Conservation (phyloP, 2,888 invertebrate species). For the Allygus modestus region DNA sequence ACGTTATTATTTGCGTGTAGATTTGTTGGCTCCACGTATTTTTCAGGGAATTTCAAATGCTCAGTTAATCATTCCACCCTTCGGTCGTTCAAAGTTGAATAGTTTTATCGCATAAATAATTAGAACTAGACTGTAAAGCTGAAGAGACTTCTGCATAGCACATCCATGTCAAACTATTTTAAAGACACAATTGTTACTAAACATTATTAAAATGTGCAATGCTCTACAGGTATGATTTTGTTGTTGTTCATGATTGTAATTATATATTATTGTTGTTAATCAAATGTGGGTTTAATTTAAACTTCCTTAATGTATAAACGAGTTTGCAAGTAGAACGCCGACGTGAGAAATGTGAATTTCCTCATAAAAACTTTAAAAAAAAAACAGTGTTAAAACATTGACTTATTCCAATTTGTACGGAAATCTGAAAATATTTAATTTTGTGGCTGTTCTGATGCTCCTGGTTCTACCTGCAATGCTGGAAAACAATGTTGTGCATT, state of each 20-base stretch:
- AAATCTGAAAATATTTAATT: no score
- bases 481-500: no score
- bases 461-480: no score
- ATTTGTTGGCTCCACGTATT: neutral
- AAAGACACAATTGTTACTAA: constrained; percentile 4
- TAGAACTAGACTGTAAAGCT: neutral
- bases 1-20: neutral
- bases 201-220: neutral
- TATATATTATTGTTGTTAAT: constrained; percentile 33
- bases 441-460: no score
- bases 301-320: neutral
- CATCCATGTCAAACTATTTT: constrained; percentile 14
- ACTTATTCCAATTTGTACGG: no score
- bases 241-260: constrained; percentile 2
- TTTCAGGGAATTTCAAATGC: neutral
- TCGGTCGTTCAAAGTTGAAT: neutral
- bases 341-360: no score
- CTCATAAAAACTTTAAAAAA: no score
- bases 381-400: no score
- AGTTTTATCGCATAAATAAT: neutral
- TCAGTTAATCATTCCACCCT: constrained; percentile 1
- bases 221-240: constrained; percentile 15
- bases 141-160: neutral
- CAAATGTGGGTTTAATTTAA: neutral
- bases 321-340: no score